These are phyloP conservation scores for Gobiocypris rarus DNA, from an alignment of 2,113 vertebrate species.

Conservation along the genomic window DNA sequence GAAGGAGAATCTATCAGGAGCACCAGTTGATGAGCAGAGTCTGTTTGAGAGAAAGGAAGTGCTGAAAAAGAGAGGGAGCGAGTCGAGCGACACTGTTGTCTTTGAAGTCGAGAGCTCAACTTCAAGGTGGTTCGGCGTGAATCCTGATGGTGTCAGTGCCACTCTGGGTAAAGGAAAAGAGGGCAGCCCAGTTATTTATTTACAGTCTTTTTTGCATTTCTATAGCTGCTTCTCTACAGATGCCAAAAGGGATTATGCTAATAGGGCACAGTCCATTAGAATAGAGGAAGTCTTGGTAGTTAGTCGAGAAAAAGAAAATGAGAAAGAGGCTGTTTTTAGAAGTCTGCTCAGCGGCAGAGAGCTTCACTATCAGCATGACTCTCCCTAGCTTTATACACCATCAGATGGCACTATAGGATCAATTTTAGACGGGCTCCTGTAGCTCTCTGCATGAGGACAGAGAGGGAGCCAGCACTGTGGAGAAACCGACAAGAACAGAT, in stretches of 20 bases:
- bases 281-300: constrained; percentile 24
- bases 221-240: constrained; percentile 33
- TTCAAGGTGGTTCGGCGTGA: constrained; percentile 45
- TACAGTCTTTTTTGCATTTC: constrained; percentile 35
- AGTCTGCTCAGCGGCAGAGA: constrained; percentile 9
- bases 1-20: constrained; percentile 38
- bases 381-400: constrained; percentile 62
- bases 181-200: constrained; percentile 27
- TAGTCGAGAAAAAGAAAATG: background rate
- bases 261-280: constrained; percentile 1
- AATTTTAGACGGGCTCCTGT: constrained; percentile 33
- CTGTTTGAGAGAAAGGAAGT: constrained; percentile 40
- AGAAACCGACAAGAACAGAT: constrained; percentile 41
- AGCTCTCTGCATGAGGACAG: constrained; percentile 16
- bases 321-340: constrained; percentile 27
- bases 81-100: constrained; percentile 37
- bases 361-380: constrained; percentile 21
- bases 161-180: constrained; percentile 35
- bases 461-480: constrained; percentile 23
- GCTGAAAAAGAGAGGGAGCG: constrained; percentile 29
- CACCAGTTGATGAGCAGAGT: constrained; percentile 44
- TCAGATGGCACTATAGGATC: constrained; percentile 79
- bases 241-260: constrained; percentile 39
- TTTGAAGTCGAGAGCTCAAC: constrained; percentile 48
- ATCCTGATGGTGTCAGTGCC: constrained; percentile 51